Evolutionary conservation across 2,797 vertebrate genomes (phyloP).

Genomic region (Cichlasoma orientale): DNA sequence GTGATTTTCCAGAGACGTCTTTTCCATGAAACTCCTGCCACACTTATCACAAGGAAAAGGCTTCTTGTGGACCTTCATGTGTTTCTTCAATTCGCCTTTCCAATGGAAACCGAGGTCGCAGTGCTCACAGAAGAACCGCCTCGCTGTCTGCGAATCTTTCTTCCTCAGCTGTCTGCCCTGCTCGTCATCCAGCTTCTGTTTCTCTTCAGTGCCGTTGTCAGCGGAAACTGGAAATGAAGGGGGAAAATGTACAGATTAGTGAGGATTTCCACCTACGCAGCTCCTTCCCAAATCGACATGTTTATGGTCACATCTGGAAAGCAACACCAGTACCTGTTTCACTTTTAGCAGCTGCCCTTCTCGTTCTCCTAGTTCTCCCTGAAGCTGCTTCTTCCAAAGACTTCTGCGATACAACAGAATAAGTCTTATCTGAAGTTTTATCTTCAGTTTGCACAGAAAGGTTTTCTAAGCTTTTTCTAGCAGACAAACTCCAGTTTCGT

Average conservation of each 20-base stretch:
- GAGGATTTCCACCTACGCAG: background rate
- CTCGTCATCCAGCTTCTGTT: background rate
- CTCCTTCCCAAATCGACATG: background rate
- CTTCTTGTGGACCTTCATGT: slow-evolving; percentile 69
- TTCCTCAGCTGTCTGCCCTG: slow-evolving; percentile 18
- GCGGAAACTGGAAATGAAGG: slow-evolving; percentile 20
- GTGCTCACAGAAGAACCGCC: slow-evolving; percentile 65
- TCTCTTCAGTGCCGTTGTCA: slow-evolving; percentile 21
- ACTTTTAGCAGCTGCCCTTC: slow-evolving; percentile 18
- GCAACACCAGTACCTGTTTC: slow-evolving; percentile 31
- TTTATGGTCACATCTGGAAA: background rate
- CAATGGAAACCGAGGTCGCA: slow-evolving; percentile 61
- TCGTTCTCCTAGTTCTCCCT: slow-evolving; percentile 19
- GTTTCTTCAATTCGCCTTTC: slow-evolving; percentile 72
- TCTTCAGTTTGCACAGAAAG: background rate
- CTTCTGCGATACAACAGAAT: slow-evolving; percentile 21
- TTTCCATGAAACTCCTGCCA: slow-evolving; percentile 72
- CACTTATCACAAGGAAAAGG: slow-evolving; percentile 79
- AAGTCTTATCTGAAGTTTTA: background rate
- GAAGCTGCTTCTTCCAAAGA: slow-evolving; percentile 10
- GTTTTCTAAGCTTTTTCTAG: background rate
- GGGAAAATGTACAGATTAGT: background rate
- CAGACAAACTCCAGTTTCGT: fast-evolving
- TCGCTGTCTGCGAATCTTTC: slow-evolving; percentile 21
- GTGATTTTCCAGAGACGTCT: slow-evolving; percentile 68